phyloP scores from a whole-genome alignment of 2,888 invertebrate genomes.

The Phaedon cochleariae region DNA sequence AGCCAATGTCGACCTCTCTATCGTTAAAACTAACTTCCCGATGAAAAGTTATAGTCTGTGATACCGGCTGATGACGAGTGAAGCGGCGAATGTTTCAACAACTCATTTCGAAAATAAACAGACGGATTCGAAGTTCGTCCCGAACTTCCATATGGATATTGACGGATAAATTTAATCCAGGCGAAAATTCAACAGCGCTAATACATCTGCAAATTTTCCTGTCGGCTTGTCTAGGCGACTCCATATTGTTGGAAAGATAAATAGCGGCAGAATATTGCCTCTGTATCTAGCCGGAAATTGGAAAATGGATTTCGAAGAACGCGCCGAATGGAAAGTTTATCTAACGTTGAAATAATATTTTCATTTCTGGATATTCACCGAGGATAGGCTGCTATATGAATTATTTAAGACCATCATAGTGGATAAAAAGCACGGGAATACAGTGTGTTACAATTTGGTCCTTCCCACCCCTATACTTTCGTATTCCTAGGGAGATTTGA shows the following conservation, averaged over 20 bases:
- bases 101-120: conserved; percentile 25
- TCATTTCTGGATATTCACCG: not conserved
- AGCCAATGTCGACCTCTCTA: not conserved
- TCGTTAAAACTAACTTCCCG: not conserved
- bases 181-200: conserved; percentile 26
- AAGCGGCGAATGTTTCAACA: not conserved
- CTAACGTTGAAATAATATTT: not conserved
- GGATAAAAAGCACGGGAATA: not conserved
- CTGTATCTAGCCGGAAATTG: not conserved
- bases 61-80: too few relatives aligned
- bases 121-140: conserved; percentile 11
- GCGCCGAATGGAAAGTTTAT: not conserved
- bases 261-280: conserved; percentile 1
- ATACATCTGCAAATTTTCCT: conserved; percentile 23
- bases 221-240: conserved; percentile 7
- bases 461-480: too few relatives aligned
- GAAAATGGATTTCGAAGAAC: not conserved
- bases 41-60: too few relatives aligned
- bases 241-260: conserved; percentile 15
- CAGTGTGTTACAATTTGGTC: not conserved
- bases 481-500: too few relatives aligned
- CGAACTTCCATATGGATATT: conserved; percentile 25
- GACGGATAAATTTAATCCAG: conserved; percentile 27
- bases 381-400: not conserved
- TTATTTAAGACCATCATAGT: not conserved